These are phyloP conservation scores for Hyaena hyaena DNA, from an alignment of 2,113 vertebrate species.

Conservation along the genomic window DNA sequence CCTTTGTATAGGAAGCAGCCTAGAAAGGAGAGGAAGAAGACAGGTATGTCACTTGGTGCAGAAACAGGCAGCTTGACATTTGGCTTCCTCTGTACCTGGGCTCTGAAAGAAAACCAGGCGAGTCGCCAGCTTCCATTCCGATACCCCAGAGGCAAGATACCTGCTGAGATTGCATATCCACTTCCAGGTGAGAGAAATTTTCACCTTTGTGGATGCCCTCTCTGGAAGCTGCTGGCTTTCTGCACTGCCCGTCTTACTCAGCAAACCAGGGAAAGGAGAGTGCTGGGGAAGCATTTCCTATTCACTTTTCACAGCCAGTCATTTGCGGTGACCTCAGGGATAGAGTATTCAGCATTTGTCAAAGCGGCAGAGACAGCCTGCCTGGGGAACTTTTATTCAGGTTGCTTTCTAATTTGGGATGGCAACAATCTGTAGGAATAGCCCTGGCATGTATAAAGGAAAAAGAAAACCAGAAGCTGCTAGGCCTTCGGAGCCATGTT, in stretches of 20 bases:
- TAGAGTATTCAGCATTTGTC: conserved; percentile 37
- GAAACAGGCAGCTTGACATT: background rate
- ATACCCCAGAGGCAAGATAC: background rate
- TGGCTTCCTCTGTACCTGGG: conserved; percentile 2
- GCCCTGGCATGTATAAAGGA: background rate
- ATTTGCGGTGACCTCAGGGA: conserved; percentile 58
- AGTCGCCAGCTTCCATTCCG: background rate
- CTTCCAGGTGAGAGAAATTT: background rate
- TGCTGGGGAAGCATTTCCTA: conserved; percentile 48
- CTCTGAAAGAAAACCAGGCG: conserved; percentile 44
- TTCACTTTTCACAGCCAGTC: conserved; percentile 40
- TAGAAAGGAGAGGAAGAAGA: background rate
- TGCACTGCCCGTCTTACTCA: conserved; percentile 54
- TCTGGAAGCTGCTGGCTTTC: background rate
- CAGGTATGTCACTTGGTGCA: background rate
- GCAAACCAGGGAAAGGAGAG: conserved; percentile 19
- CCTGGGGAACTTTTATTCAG: conserved; percentile 29
- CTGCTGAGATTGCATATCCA: background rate
- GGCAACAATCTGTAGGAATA: background rate
- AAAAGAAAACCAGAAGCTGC: background rate
- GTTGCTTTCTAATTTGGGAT: conserved; percentile 58
- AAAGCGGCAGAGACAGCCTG: conserved; percentile 56
- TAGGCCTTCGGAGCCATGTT: background rate
- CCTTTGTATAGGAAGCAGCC: background rate
- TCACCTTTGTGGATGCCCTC: conserved; percentile 12